Evolutionary conservation across 2,888 invertebrate species (phyloP).

Genomic region (Venustoraphidia nigricollis): DNA sequence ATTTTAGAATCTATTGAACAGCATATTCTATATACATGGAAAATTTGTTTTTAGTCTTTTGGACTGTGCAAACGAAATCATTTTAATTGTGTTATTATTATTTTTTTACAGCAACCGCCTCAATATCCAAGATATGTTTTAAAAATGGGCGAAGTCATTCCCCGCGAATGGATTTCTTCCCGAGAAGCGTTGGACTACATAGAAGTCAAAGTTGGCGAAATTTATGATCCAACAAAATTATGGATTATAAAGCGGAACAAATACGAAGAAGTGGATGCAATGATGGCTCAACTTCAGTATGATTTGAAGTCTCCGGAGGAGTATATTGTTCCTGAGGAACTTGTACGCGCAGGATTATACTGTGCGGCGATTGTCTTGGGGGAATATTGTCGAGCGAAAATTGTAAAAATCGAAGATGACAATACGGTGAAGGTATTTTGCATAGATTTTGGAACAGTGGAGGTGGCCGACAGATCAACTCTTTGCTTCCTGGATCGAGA

Average conservation of each 20-base stretch:
- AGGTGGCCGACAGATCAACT: slow-evolving; percentile 20
- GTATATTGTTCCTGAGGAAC: too few relatives aligned
- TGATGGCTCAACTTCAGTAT: slow-evolving; percentile 38
- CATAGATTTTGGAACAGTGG: slow-evolving; percentile 42
- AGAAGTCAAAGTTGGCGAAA: slow-evolving; percentile 32
- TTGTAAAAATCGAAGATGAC: slow-evolving; percentile 28
- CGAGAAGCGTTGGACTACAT: slow-evolving; percentile 15
- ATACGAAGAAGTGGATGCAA: slow-evolving; percentile 24
- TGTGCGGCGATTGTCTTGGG: slow-evolving; percentile 29
- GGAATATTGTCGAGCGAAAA: slow-evolving; percentile 37
- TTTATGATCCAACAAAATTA: slow-evolving; percentile 41
- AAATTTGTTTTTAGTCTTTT: too few relatives aligned
- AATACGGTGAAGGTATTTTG: slow-evolving; percentile 36
- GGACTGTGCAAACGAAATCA: too few relatives aligned
- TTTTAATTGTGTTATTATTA: too few relatives aligned
- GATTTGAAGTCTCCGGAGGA: slow-evolving; percentile 9
- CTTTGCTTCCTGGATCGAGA: slow-evolving; percentile 25
- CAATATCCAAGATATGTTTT: neutral
- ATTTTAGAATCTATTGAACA: too few relatives aligned
- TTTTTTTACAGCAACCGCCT: neutral
- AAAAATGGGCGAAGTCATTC: too few relatives aligned
- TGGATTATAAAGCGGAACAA: slow-evolving; percentile 33
- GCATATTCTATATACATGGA: too few relatives aligned
- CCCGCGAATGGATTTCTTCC: slow-evolving; percentile 14
- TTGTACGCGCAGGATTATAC: slow-evolving; percentile 28